These are phyloP conservation scores for Sylvia borin DNA, from an alignment of 2,797 vertebrate genomes.

Conservation along the genomic window DNA sequence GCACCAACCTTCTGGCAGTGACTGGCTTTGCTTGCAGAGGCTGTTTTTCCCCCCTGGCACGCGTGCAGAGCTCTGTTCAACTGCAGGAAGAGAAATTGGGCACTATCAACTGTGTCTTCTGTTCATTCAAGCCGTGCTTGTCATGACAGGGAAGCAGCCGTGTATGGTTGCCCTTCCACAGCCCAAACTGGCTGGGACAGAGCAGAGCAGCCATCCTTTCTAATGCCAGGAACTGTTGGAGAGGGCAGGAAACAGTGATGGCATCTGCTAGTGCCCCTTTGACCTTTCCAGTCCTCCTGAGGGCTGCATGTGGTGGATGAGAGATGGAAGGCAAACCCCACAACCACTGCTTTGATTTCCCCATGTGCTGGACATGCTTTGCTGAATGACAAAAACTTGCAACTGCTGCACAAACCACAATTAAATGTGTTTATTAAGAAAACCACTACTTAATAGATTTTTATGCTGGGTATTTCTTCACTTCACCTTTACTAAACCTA, in stretches of 20 bases:
- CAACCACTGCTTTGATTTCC: rapidly evolving
- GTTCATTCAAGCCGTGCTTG: background rate
- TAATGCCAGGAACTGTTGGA: background rate
- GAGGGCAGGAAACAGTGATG: background rate
- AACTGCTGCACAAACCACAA: background rate
- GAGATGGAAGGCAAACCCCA: background rate
- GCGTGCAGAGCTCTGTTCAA: background rate
- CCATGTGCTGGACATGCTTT: rapidly evolving
- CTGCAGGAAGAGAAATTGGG: background rate
- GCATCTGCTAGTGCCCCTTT: background rate
- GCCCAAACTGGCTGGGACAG: rapidly evolving
- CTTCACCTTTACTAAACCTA: background rate
- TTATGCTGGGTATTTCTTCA: background rate
- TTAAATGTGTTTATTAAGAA: background rate
- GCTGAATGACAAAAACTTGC: background rate
- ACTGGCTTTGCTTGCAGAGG: background rate
- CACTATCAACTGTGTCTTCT: background rate
- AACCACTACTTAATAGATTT: background rate
- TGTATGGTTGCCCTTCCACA: background rate
- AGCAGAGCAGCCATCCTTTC: background rate
- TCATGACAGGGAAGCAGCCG: background rate
- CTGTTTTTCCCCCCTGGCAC: background rate
- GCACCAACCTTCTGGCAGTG: background rate
- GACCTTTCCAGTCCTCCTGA: background rate
- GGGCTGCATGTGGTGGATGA: background rate